Evolutionary conservation across 2,113 vertebrate species (phyloP), one percentile per base, ranked within the genome.

Genomic region (Myotis yumanensis): DNA sequence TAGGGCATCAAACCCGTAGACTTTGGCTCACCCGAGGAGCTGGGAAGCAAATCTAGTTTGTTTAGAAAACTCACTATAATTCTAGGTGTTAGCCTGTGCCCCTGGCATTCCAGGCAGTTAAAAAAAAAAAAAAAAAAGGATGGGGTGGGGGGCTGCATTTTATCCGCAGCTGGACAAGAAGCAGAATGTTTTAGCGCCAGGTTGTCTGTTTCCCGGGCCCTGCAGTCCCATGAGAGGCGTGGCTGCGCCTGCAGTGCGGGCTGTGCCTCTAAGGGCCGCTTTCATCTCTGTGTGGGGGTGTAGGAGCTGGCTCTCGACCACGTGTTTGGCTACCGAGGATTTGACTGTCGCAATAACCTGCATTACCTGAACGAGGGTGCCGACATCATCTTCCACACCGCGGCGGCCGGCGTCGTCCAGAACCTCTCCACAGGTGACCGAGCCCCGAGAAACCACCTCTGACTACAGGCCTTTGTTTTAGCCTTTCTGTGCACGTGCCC

Each of bases 271-370:
- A 1, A 85, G 79, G 71, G 48, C 93, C 20, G 8, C 81, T 94
- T 85, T 75, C 25, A 0, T 93, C 81, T 91, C 32, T 75, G 37
- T 95, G 28, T 51, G 30, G 43, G n/a, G 22, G 25, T 96, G 3
- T 46, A 99, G 99, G 99, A 99, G 92, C 98, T 99, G 97, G 98
- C 98, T 79, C 95, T 99, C 94, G 99, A 99, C 40, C 99, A 99
- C 0, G 99, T 99, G 28, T 99, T 99, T 92, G 99, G 99, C 30
- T 99, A 99, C 98, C 96, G 99, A 97, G 99, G 99, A 43, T 99
- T 99, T 30, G 99, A 99, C 97, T 99, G 99, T 92, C 99, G 99
- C 54, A 99, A 99, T 98, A 99, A 99, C 98, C 99, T 99, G 86
- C 99, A 99, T 96, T 99, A 99, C 98, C 99, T 99, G 96, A 99